Evolutionary conservation across 2,113 vertebrate species (phyloP), one percentile per base, ranked within the genome.

Genomic region (Papio anubis): DNA sequence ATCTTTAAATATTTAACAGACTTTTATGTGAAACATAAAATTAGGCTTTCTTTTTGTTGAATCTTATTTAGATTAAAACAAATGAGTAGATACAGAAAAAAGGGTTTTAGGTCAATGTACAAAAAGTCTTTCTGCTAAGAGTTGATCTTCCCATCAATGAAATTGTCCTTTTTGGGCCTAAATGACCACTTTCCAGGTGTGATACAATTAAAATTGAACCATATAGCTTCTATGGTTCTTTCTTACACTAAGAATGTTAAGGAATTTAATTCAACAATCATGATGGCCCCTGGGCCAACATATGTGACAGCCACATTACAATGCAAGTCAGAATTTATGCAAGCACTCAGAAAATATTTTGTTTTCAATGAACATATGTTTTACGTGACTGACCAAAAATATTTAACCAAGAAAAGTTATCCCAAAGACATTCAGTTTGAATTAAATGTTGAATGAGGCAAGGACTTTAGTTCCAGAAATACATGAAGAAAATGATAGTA

Each of bases 1-100:
- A 21, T 89, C 81, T 96, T 93, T 75, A 98, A 94, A 96, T 93
- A 97, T 94, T 96, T 97, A 96, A 91, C 52, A 89, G 85, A 66
- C 27, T 89, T 96, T 92, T 89, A 89, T 87, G 27, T 94, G 45
- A 61, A 93, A 97, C 92, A 92, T 87, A 93, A 96, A 96, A 96
- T 95, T 75, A 84, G 59, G 32, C 27, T 61, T 90, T 93, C 38
- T 94, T 40, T 87, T 32, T 61, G 20, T 86, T 93, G 90, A 80
- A 48, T 12, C 68, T 96, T 83, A 86, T 83, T 96, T 93, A 92
- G 61, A 96, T 86, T 59, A 38, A 96, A 75, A 96, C 18, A 85
- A 93, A 93, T 73, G 72, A 91, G 11, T 50, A 18, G 50, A 86
- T 1, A 27, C 5, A 79, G n/a, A 59, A 94, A 96, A 66, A 78